Evolutionary conservation across 2,113 vertebrate genomes (phyloP), one percentile per base, ranked within the genome.

Genomic region (Chascanopsetta lugubris): DNA sequence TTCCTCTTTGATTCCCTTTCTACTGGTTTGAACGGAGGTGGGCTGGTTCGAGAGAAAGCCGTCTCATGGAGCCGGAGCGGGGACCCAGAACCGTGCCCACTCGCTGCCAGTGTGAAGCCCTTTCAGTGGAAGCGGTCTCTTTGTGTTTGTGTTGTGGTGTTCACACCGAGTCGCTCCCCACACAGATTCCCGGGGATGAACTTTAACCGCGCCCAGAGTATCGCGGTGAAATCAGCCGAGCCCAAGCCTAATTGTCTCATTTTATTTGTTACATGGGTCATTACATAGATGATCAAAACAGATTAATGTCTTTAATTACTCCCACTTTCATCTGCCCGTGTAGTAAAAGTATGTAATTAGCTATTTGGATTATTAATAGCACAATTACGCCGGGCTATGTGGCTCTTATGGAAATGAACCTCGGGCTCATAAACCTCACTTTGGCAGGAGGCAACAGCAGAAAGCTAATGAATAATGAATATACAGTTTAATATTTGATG

Each of bases 401-500:
- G 55, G 60, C 70, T 82, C 64, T 75, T 75, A 85, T 86, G 80
- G 80, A 90, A 83, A 90, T 86, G 56, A 88, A 87, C 74, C 72
- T 47, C 72, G 6, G 66, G 69, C 78, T 84, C 56, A 51, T 83
- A 70, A 79, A 85, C 75, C 60, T 72, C 73, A 47, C 71, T 78
- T 72, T 72, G 64, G 75, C 61, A 63, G 50, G 74, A 80, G 69
- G 84, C 72, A 83, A 68, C 22, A 58, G 57, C 29, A 22, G 49
- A 80, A n/a, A n/a, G 30, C 61, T 34, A 24, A 30, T 91, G 75
- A 87, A 90, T 91, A 85, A 88, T 91, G 87, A 45, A 88, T 29
- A 55, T 32, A n/a, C 26, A 30, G 65, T 82, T 90, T 59, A 84
- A 88, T 89, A 85, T 88, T 88, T 86, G 68, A 90, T 86, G 61